A percentile compares a stretch with the other conserved stretches of the same genome.
Conservation (phyloP, 1,140 invertebrate species). For the Drosophila chauvacae region DNA sequence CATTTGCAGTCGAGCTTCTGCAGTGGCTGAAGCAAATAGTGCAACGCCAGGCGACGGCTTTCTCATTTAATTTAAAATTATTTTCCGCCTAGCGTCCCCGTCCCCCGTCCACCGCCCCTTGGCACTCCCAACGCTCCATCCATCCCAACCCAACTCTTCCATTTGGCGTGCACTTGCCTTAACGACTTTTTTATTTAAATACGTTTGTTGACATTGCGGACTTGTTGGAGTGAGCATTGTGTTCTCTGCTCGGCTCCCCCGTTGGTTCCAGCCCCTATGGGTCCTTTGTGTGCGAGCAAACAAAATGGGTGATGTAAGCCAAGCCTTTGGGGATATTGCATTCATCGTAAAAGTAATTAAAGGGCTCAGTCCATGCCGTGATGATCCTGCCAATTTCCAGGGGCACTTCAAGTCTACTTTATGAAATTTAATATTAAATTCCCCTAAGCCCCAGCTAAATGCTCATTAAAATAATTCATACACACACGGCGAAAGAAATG, state of each 20-base stretch:
- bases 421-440: constrained; percentile 68
- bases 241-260: constrained; percentile 17
- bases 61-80: constrained; percentile 81
- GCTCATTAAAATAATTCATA: constrained; percentile 67
- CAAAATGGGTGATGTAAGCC: constrained; percentile 48
- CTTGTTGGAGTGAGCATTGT: constrained; percentile 62
- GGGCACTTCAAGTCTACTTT: constrained; percentile 47
- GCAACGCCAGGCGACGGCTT: constrained; percentile 38
- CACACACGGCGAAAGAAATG: constrained; percentile 3
- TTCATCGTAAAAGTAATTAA: constrained; percentile 59
- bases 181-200: constrained; percentile 83
- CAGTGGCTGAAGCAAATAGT: constrained; percentile 16
- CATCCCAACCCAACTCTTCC: constrained; percentile 9
- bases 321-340: constrained; percentile 57
- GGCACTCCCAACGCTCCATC: not conserved
- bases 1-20: constrained; percentile 40
- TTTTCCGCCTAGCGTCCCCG: constrained; percentile 42
- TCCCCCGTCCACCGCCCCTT: not conserved
- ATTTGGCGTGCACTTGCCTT: constrained; percentile 70
- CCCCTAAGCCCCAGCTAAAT: constrained; percentile 53
- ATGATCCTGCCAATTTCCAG: constrained; percentile 31
- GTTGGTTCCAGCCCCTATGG: constrained; percentile 8
- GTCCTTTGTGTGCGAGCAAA: constrained; percentile 31
- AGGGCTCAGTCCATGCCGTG: constrained; percentile 19
- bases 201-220: constrained; percentile 81